A percentile compares a stretch with the other conserved stretches of the same genome.
These are phyloP conservation scores for Characodon lateralis DNA, from an alignment of 2,797 vertebrate genomes.

Conservation along the genomic window DNA sequence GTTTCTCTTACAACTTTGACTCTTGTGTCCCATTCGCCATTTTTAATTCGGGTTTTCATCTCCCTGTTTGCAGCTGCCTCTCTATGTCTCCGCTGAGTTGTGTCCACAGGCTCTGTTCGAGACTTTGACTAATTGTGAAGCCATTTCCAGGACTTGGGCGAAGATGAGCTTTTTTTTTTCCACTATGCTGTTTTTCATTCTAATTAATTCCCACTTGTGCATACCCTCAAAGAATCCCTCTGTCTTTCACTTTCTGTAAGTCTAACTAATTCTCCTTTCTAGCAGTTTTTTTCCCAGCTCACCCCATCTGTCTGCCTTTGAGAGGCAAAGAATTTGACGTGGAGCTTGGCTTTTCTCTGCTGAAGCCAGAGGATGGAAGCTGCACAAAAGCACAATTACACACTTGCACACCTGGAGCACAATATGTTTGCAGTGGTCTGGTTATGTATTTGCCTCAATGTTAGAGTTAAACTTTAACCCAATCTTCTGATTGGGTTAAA, in stretches of 20 bases:
- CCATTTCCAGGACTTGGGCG: conserved; percentile 60
- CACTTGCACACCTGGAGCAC: conserved; percentile 18
- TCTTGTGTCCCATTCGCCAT: conserved; percentile 49
- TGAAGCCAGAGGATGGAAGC: conserved; percentile 68
- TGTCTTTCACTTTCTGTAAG: conserved; percentile 29
- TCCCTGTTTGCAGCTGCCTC: conserved; percentile 26
- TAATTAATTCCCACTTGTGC: conserved; percentile 80
- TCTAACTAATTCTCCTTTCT: conserved; percentile 47
- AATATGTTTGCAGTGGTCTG: background rate
- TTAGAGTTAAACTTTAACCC: background rate
- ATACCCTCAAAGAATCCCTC: conserved; percentile 70
- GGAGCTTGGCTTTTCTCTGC: conserved; percentile 77
- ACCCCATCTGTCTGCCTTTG: conserved; percentile 77
- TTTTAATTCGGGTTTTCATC: conserved; percentile 47
- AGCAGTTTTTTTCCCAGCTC: conserved; percentile 44
- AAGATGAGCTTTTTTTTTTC: conserved; percentile 57
- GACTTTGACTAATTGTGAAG: conserved; percentile 74
- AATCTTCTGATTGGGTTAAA: background rate
- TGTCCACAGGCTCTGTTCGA: conserved; percentile 65
- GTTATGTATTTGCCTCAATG: background rate
- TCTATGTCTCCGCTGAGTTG: conserved; percentile 33
- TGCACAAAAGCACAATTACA: conserved; percentile 26
- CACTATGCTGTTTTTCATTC: conserved; percentile 67
- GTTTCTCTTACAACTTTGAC: conserved; percentile 46
- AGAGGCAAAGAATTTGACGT: conserved; percentile 84